Evolutionary conservation across 2,888 invertebrate genomes (phyloP).

Genomic region (Pseudococcus viburni): DNA sequence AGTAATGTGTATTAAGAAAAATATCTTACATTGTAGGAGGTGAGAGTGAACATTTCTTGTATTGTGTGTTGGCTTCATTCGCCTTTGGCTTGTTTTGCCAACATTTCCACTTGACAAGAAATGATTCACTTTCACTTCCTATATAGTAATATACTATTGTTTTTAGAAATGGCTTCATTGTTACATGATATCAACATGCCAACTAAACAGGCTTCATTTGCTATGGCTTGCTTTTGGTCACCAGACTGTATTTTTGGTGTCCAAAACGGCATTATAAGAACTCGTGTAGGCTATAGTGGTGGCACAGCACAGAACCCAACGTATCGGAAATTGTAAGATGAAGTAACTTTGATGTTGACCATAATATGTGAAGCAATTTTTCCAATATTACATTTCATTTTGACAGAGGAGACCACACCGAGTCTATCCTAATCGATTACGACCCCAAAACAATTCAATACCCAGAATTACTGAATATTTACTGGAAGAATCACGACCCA

Average conservation of each 20-base stretch:
- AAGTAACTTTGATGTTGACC: not conserved
- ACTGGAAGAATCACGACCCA: constrained; percentile 96
- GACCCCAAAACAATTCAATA: constrained; percentile 85
- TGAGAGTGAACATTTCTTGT: no score
- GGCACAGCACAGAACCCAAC: constrained; percentile 86
- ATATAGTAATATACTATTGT: no score
- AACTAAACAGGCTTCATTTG: constrained; percentile 86
- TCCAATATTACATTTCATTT: constrained; percentile 68
- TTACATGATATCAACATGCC: constrained; percentile 77
- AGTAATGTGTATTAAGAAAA: no score
- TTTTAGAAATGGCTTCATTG: constrained; percentile 71
- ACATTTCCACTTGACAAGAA: no score
- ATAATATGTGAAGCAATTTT: no score
- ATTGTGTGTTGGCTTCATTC: no score
- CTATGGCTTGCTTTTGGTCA: constrained; percentile 96
- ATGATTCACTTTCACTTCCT: no score
- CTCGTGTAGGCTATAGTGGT: constrained; percentile 95
- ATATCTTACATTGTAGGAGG: no score
- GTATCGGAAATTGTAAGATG: constrained; percentile 87
- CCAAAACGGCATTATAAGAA: constrained; percentile 83
- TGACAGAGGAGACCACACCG: constrained; percentile 92
- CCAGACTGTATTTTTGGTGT: constrained; percentile 88
- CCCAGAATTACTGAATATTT: constrained; percentile 83
- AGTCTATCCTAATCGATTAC: constrained; percentile 92
- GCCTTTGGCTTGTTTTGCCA: no score